These are phyloP conservation scores for Callithrix jacchus DNA, from an alignment of 2,113 vertebrate species.

Conservation along the genomic window DNA sequence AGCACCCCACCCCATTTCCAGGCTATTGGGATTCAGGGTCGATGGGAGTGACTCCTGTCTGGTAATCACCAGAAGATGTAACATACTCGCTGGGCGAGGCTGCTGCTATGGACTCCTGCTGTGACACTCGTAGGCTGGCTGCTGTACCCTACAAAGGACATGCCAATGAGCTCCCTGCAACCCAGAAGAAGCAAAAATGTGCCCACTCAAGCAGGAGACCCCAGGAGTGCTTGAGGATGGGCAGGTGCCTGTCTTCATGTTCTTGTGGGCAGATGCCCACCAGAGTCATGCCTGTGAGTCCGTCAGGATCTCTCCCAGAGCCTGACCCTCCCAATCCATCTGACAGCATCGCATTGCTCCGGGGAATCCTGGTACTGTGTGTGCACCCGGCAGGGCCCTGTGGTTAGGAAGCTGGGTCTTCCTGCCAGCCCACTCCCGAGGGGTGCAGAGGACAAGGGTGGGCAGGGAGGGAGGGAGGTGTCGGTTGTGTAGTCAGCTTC, in stretches of 20 bases:
- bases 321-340: not conserved
- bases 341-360: not conserved
- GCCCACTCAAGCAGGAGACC: not conserved
- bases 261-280: not conserved
- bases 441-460: not conserved
- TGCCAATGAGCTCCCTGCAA: not conserved
- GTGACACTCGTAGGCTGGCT: not conserved
- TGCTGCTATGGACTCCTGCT: too few relatives aligned
- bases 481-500: not conserved
- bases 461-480: not conserved
- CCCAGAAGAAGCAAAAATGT: not conserved
- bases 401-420: not conserved
- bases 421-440: not conserved
- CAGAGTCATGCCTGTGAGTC: not conserved
- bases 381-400: not conserved
- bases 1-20: too few relatives aligned
- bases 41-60: not conserved
- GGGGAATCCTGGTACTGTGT: too few relatives aligned
- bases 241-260: not conserved
- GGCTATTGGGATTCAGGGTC: not conserved
- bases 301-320: not conserved
- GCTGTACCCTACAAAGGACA: not conserved
- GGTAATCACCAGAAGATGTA: not conserved
- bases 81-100: accelerated
- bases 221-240: not conserved